Evolutionary conservation across 2,113 vertebrate genomes (phyloP).

Genomic region (Ibidorhyncha struthersii): DNA sequence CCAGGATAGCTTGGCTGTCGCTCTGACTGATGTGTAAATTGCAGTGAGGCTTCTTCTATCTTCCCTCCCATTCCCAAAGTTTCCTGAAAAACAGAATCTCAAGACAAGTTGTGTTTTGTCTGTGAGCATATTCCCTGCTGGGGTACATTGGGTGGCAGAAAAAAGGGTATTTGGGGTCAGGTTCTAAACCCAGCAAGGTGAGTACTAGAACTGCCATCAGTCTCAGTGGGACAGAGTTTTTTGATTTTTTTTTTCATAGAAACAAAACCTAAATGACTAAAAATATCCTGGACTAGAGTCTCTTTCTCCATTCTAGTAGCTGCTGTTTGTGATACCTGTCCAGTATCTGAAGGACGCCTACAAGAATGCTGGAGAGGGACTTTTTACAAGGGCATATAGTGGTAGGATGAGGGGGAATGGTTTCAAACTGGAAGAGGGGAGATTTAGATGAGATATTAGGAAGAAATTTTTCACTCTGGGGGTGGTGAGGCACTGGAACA

Average conservation of each 20-base stretch:
- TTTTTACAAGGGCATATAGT: too few relatives aligned
- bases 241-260: not conserved
- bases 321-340: not conserved
- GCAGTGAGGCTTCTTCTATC: too few relatives aligned
- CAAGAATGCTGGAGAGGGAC: too few relatives aligned
- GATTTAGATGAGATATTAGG: too few relatives aligned
- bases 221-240: not conserved
- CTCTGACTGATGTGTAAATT: too few relatives aligned
- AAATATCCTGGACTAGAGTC: not conserved
- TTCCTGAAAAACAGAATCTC: not conserved
- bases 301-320: not conserved
- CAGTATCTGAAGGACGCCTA: too few relatives aligned
- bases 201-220: not conserved
- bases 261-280: not conserved
- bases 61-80: not conserved
- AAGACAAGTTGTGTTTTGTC: not conserved
- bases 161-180: not conserved
- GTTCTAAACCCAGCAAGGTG: not conserved
- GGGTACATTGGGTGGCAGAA: not conserved
- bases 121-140: not conserved
- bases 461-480: too few relatives aligned
- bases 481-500: too few relatives aligned
- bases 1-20: too few relatives aligned
- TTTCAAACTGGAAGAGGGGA: too few relatives aligned
- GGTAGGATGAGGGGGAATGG: too few relatives aligned